Conservation (phyloP, 2,888 invertebrate species). For the Acleris laterana region DNA sequence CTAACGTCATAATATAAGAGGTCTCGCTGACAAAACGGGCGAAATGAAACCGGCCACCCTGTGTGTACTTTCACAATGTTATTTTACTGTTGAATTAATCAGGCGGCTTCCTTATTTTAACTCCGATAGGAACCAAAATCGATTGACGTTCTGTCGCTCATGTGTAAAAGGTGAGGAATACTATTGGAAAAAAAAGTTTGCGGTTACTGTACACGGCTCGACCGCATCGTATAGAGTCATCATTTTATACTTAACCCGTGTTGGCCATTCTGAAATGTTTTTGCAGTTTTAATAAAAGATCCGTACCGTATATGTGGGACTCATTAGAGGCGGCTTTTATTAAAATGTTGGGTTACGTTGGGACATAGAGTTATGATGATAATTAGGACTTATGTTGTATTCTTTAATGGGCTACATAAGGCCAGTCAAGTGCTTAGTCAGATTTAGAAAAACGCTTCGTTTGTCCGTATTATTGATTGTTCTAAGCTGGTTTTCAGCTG, state of each 20-base stretch:
- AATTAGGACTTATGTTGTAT: constrained; percentile 6
- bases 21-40: constrained; percentile 29
- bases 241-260: constrained; percentile 58
- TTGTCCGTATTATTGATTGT: too few relatives aligned
- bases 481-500: too few relatives aligned
- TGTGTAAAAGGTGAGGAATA: background rate
- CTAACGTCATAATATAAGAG: constrained; percentile 29
- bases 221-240: constrained; percentile 49
- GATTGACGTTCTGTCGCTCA: background rate
- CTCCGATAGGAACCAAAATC: background rate
- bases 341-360: constrained; percentile 8
- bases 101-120: background rate
- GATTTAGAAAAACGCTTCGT: too few relatives aligned
- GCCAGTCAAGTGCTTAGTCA: background rate
- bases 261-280: constrained; percentile 53
- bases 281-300: constrained; percentile 63
- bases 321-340: constrained; percentile 19
- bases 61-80: constrained; percentile 26
- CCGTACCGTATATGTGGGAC: constrained; percentile 15
- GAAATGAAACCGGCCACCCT: constrained; percentile 31
- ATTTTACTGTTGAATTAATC: background rate
- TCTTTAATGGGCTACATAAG: background rate
- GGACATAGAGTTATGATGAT: background rate
- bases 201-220: constrained; percentile 27
- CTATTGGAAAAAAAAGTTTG: constrained; percentile 36